phyloP scores from a whole-genome alignment of 2,888 invertebrate species.

The Drosophila mercatorum region DNA sequence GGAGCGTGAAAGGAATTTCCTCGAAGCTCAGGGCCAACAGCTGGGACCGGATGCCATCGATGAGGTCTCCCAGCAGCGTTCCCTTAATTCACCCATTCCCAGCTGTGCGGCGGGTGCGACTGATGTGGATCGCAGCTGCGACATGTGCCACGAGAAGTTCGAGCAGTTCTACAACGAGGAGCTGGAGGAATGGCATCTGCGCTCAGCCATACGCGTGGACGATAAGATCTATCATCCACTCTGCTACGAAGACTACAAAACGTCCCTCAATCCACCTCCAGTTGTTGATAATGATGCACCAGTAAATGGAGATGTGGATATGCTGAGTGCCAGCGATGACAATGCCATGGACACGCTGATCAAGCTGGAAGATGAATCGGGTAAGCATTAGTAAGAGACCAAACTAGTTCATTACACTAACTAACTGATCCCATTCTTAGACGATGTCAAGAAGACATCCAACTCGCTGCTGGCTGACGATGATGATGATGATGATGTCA shows the following conservation, averaged over 20 bases:
- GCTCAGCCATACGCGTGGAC: conserved; percentile 92
- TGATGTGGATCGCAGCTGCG: conserved; percentile 90
- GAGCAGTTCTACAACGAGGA: conserved; percentile 98
- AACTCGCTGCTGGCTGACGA: conserved; percentile 61
- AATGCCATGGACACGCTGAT: conserved; percentile 82
- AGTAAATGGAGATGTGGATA: conserved; percentile 46
- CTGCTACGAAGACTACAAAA: conserved; percentile 94
- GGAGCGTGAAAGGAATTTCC: conserved; percentile 95
- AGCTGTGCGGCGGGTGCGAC: conserved; percentile 89
- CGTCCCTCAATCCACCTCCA: conserved; percentile 79
- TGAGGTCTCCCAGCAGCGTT: conserved; percentile 86
- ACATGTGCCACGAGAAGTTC: conserved; percentile 96
- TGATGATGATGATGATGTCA: conserved; percentile 89
- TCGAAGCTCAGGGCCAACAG: conserved; percentile 91
- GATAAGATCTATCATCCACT: conserved; percentile 94
- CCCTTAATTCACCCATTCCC: conserved; percentile 87
- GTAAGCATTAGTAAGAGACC: conserved; percentile 23
- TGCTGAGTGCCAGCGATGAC: conserved; percentile 76
- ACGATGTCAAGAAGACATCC: conserved; percentile 34
- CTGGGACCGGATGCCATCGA: conserved; percentile 86
- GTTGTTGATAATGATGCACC: conserved; percentile 30
- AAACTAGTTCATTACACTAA: neutral
- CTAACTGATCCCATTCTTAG: conserved; percentile 11
- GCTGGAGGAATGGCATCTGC: conserved; percentile 97
- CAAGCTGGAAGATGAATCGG: conserved; percentile 76